Base-by-base conservation (phyloP, 1,140 invertebrate genomes). In the Eueides isabella region DNA sequence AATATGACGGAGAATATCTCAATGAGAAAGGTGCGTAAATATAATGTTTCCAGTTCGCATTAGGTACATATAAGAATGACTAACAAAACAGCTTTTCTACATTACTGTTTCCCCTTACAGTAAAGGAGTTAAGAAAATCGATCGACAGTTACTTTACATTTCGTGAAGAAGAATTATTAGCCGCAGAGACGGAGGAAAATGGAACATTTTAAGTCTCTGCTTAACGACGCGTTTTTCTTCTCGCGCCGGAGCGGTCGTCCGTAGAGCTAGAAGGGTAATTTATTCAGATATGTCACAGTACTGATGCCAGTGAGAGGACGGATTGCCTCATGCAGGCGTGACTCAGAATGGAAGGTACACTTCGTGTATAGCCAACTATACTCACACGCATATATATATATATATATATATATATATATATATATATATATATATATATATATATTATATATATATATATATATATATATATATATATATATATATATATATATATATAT, bases 261-360 rank as follows among this genome's bases (percentile, higher is more conserved):
- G 23, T 12, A 14, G 23, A 33, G 67, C 30, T 69, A 55, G 33
- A 69, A 69, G 67, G 67, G 67, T 61, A 69, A 69, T 69, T 69
- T 69, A 69, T 69, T 69, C 67, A 69, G 67, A 55, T 69, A 69
- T 35, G 67, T 33, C n/a, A 67, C 38, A 31, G 28, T 67, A 67
- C 19, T 48, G 38, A 67, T 66, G 31, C 66, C 38, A 31, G 66
- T 69, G 55, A 69, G 67, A 69, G 67, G 67, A 69, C 67, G 28
- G 44, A 69, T 69, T 69, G 67, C 67, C 30, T 69, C 67, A 69
- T 69, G 29, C 48, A 69, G 67, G 14, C 44, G 66, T 69, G 67
- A 69, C 67, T 69, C 67, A 69, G 41, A 48, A 33, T 55, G n/a
- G 48, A 55, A 55, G 48, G 66, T 55, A 67, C 44, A 68, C 67